Conservation (phyloP, 2,113 vertebrate species). For the Anarrhichthys ocellatus region DNA sequence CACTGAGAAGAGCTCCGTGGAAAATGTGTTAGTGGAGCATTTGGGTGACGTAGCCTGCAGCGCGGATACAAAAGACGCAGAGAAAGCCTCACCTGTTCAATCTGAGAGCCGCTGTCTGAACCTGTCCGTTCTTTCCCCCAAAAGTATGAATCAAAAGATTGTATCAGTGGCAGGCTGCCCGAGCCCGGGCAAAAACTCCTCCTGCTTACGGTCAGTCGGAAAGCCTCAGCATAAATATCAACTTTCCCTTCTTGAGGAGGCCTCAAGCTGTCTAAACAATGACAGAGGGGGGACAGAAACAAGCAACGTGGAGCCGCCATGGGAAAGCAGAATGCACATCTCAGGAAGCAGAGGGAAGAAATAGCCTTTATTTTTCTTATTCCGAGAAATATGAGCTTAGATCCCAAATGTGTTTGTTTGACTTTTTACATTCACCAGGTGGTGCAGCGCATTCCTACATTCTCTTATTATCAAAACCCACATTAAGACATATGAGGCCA, state of each 20-base stretch:
- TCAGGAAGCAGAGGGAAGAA: constrained; percentile 81
- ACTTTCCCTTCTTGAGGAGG: constrained; percentile 80
- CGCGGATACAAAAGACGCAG: neutral
- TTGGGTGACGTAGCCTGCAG: constrained; percentile 22
- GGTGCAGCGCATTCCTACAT: constrained; percentile 76
- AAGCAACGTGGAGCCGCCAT: constrained; percentile 86
- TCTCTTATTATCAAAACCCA: neutral
- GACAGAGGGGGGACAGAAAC: constrained; percentile 81
- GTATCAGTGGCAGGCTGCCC: constrained; percentile 44
- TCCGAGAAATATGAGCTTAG: constrained; percentile 84
- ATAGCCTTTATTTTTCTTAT: constrained; percentile 86
- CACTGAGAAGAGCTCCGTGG: constrained; percentile 30
- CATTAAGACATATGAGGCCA: neutral
- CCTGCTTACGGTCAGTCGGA: constrained; percentile 63
- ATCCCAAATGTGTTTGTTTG: constrained; percentile 85
- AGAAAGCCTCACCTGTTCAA: constrained; percentile 43
- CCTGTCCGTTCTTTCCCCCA: constrained; percentile 5
- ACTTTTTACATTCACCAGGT: constrained; percentile 84
- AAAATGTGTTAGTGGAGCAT: constrained; percentile 50
- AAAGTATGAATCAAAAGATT: constrained; percentile 25
- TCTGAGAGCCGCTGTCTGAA: constrained; percentile 15
- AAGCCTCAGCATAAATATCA: constrained; percentile 82
- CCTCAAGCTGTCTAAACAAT: constrained; percentile 95
- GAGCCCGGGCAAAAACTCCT: constrained; percentile 28
- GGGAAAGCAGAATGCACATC: constrained; percentile 87